A percentile compares a stretch with the other conserved stretches of the same genome.
Evolutionary conservation across 2,113 vertebrate species (phyloP).

Genomic region (Cyprinodon variegatus): DNA sequence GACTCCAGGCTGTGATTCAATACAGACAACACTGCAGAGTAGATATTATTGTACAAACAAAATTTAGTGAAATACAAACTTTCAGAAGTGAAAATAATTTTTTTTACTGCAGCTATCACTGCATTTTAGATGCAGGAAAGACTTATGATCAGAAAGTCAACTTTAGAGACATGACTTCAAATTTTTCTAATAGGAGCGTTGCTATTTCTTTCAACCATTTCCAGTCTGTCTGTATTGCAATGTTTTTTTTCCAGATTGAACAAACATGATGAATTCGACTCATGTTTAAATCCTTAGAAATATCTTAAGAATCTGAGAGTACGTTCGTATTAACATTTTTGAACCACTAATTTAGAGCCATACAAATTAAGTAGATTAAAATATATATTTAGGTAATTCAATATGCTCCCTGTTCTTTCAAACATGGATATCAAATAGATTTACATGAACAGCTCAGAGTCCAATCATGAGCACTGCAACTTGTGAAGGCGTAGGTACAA

Average conservation of each 20-base stretch:
- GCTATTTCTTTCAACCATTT: neutral
- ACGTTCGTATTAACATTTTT: neutral
- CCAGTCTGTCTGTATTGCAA: neutral
- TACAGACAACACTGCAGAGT: no score
- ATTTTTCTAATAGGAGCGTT: neutral
- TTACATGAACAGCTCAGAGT: constrained; percentile 23
- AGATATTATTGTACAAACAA: neutral
- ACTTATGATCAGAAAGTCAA: neutral
- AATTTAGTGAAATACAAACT: neutral
- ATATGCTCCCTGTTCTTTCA: constrained; percentile 25
- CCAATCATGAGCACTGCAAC: constrained; percentile 13
- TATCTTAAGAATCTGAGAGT: neutral
- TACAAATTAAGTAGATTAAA: constrained; percentile 40
- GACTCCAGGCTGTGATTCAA: no score
- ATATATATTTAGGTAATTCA: constrained; percentile 54
- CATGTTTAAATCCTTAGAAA: neutral
- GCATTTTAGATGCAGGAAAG: neutral
- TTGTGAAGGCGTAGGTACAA: constrained; percentile 6
- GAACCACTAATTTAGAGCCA: neutral
- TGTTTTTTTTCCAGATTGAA: neutral
- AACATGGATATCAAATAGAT: neutral
- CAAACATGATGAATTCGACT: neutral
- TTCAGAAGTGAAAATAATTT: neutral
- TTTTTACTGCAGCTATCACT: neutral
- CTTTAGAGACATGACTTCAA: neutral